These are phyloP conservation scores for Drosophila hamatofila DNA, from an alignment of 2,888 invertebrate genomes.

Conservation along the genomic window DNA sequence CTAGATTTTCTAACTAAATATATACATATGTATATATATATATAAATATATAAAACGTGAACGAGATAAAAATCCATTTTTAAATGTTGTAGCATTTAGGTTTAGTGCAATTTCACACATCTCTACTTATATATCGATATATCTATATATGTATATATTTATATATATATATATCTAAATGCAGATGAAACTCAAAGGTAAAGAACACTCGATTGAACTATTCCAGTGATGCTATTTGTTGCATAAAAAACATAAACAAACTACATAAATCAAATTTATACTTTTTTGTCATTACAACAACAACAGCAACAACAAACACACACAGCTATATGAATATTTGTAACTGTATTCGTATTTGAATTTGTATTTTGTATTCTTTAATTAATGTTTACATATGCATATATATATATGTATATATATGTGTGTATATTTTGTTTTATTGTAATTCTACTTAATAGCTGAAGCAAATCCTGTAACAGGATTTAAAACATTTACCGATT, in stretches of 20 bases:
- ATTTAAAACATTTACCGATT: constrained; percentile 75
- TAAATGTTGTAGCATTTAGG: constrained; percentile 81
- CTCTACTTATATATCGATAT: constrained; percentile 61
- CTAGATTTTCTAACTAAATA: constrained; percentile 67
- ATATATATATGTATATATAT: constrained; percentile 19
- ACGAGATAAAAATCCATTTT: constrained; percentile 61
- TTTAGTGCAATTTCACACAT: constrained; percentile 79
- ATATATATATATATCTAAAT: constrained; percentile 14
- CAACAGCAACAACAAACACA: neutral
- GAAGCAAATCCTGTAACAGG: constrained; percentile 82
- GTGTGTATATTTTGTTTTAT: constrained; percentile 40
- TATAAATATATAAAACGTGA: constrained; percentile 22
- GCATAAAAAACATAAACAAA: constrained; percentile 71
- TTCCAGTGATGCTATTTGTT: constrained; percentile 79
- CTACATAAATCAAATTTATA: constrained; percentile 76
- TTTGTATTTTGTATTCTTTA: constrained; percentile 49
- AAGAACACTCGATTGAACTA: constrained; percentile 73
- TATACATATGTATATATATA: constrained; percentile 21
- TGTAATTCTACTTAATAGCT: constrained; percentile 74
- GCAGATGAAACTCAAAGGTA: constrained; percentile 39
- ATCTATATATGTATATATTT: constrained; percentile 25
- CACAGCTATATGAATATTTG: constrained; percentile 27
- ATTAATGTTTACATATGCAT: constrained; percentile 45
- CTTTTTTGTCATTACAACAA: constrained; percentile 49
- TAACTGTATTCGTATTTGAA: constrained; percentile 44